phyloP scores from a whole-genome alignment of 2,113 vertebrate genomes.

The Paedocypris sp. region DNA sequence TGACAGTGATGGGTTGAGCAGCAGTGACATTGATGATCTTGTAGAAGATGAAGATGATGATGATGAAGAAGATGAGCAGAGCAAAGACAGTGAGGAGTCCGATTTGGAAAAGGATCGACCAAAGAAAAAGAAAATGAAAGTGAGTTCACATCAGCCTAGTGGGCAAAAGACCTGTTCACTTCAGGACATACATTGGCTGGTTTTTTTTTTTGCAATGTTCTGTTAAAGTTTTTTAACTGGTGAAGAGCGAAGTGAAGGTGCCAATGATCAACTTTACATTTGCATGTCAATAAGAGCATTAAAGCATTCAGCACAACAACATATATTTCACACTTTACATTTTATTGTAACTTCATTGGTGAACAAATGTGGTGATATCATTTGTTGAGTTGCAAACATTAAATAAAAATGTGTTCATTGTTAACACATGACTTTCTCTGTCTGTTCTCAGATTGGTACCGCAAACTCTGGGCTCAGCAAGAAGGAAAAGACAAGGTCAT shows the following conservation, averaged over 20 bases:
- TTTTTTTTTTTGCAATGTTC: too few relatives aligned
- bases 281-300: too few relatives aligned
- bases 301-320: too few relatives aligned
- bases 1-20: conserved; percentile 89
- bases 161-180: too few relatives aligned
- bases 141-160: conserved; percentile 35
- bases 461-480: conserved; percentile 65
- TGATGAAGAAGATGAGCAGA: conserved; percentile 74
- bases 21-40: conserved; percentile 88
- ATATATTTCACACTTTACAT: too few relatives aligned
- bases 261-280: too few relatives aligned
- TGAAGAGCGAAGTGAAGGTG: too few relatives aligned
- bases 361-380: too few relatives aligned
- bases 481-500: conserved; percentile 63
- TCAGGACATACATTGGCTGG: too few relatives aligned
- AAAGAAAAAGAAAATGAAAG: conserved; percentile 80
- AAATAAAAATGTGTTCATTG: not conserved
- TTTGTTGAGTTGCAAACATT: not conserved
- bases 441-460: conserved; percentile 65
- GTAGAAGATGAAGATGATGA: conserved; percentile 86
- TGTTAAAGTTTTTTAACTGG: too few relatives aligned
- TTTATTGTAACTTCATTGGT: too few relatives aligned
- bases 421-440: not conserved
- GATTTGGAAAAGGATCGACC: conserved; percentile 81
- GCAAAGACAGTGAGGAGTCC: conserved; percentile 78